Conservation (phyloP, 2,888 invertebrate species). For the Melinopterus prodromus region DNA sequence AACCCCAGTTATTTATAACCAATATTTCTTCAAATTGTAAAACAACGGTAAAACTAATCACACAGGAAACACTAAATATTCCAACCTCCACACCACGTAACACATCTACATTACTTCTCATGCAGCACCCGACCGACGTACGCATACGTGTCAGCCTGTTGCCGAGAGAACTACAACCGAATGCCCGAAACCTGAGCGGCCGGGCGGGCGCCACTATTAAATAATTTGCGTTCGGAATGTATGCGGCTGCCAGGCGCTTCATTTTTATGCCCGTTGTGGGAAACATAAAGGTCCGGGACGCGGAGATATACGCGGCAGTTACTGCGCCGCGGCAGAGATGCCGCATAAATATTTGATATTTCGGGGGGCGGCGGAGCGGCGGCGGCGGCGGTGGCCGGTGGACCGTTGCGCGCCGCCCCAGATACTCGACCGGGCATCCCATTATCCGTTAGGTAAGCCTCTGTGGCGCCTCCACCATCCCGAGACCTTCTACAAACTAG, state of each 20-base stretch:
- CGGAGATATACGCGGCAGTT: conserved; percentile 36
- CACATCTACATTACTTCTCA: neutral
- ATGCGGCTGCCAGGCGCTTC: conserved; percentile 32
- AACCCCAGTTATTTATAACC: no score
- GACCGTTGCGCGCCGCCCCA: neutral
- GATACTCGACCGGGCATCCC: conserved; percentile 19
- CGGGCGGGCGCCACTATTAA: conserved; percentile 31
- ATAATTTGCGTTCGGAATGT: conserved; percentile 35
- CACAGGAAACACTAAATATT: no score
- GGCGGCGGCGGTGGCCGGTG: conserved; percentile 7
- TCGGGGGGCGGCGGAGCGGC: conserved; percentile 17
- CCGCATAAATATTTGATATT: conserved; percentile 37
- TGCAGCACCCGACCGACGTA: neutral
- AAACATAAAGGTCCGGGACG: conserved; percentile 36
- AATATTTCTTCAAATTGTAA: no score
- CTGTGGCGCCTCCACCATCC: neutral
- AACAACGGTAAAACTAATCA: no score
- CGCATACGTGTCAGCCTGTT: neutral
- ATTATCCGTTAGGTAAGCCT: conserved; percentile 8
- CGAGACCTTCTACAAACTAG: neutral
- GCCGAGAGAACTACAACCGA: conserved; percentile 10
- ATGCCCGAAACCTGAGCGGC: neutral
- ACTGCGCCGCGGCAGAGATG: conserved; percentile 32
- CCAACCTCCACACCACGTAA: no score
- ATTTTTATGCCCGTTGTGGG: conserved; percentile 38